phyloP scores from a whole-genome alignment of 2,797 vertebrate species.

The Neosilurus hyrtlii region DNA sequence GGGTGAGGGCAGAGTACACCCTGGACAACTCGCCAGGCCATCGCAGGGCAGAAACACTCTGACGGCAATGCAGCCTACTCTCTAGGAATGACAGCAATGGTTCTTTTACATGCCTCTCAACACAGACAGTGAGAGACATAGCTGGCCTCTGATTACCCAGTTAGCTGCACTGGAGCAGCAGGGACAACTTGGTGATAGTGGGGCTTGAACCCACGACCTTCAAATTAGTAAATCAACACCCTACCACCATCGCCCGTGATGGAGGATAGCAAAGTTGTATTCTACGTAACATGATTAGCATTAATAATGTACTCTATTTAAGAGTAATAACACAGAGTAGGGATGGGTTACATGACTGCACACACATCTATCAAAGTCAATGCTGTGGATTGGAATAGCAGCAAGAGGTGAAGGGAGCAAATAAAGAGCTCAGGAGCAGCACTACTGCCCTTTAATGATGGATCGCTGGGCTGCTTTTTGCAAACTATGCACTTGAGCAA shows the following conservation, averaged over 20 bases:
- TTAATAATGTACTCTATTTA: slow-evolving; percentile 10
- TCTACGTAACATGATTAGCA: slow-evolving; percentile 7
- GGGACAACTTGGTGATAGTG: too few species aligned
- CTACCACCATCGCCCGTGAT: not conserved
- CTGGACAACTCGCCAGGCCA: too few species aligned
- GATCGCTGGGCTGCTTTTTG: slow-evolving; percentile 14
- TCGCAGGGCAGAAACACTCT: too few species aligned
- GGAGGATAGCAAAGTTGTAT: not conserved
- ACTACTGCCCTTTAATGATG: slow-evolving; percentile 44
- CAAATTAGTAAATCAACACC: too few species aligned
- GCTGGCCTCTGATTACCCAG: too few species aligned
- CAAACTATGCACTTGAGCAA: slow-evolving; percentile 26
- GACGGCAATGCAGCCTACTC: too few species aligned
- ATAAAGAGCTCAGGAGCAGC: slow-evolving; percentile 13
- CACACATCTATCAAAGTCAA: slow-evolving; percentile 37
- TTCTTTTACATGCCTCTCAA: too few species aligned
- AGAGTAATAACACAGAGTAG: not conserved
- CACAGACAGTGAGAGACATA: too few species aligned
- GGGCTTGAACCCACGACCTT: too few species aligned
- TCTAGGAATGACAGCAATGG: too few species aligned
- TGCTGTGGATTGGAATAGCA: slow-evolving; percentile 1
- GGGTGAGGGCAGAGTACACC: too few species aligned
- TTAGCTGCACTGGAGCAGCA: too few species aligned
- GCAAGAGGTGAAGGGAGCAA: slow-evolving; percentile 18
- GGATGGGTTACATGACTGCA: slow-evolving; percentile 19